Conservation (phyloP, 2,888 invertebrate genomes). For the Cactoblastis cactorum region DNA sequence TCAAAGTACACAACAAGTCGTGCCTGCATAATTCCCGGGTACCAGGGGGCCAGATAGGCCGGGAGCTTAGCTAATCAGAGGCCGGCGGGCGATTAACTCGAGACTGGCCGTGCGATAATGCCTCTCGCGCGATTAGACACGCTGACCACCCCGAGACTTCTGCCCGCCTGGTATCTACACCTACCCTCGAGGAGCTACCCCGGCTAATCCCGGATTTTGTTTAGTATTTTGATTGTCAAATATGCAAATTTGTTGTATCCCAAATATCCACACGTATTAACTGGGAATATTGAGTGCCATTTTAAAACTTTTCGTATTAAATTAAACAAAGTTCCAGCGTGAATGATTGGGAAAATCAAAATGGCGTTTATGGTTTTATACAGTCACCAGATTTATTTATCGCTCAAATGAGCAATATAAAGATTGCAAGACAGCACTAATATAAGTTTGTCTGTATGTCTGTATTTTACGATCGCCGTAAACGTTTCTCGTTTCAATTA, state of each 20-base stretch:
- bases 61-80: constrained; percentile 74
- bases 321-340: too few relatives aligned
- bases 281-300: constrained; percentile 2
- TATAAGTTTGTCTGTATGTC: constrained; percentile 6
- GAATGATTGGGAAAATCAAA: background rate
- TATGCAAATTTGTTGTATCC: constrained; percentile 19
- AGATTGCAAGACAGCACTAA: constrained; percentile 1
- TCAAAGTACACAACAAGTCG: constrained; percentile 45
- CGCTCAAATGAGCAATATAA: background rate
- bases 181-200: constrained; percentile 26
- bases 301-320: too few relatives aligned
- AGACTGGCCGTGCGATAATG: constrained; percentile 66
- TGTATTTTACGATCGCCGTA: constrained; percentile 16
- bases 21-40: constrained; percentile 64
- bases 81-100: constrained; percentile 67
- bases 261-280: constrained; percentile 12
- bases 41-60: constrained; percentile 60
- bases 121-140: constrained; percentile 71
- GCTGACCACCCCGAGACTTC: constrained; percentile 64
- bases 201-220: constrained; percentile 25
- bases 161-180: constrained; percentile 49
- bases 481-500: constrained; percentile 7
- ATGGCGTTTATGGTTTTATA: background rate
- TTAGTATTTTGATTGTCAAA: constrained; percentile 23
- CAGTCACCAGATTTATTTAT: background rate